Conservation (phyloP, 2,113 vertebrate genomes). For the Uropsilus gracilis region DNA sequence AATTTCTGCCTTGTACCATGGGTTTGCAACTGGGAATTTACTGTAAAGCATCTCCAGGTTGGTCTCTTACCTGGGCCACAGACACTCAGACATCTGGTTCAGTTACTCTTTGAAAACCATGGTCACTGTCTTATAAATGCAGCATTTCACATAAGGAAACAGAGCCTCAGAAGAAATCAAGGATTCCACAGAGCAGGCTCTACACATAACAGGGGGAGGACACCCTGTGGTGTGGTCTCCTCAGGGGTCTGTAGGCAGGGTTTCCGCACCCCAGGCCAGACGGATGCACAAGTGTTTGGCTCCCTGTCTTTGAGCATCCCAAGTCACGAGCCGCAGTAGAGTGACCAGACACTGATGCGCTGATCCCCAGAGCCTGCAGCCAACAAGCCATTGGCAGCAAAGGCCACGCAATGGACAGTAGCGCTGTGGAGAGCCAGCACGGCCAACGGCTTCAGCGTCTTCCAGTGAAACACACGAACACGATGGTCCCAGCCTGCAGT, state of each 20-base stretch:
- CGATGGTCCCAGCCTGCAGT: slow-evolving; percentile 96
- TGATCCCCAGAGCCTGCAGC: slow-evolving; percentile 95
- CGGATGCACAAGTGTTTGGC: background rate
- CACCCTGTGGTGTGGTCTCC: background rate
- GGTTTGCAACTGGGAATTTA: slow-evolving; percentile 33
- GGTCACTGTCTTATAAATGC: background rate
- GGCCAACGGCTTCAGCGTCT: slow-evolving; percentile 92
- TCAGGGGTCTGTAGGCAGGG: background rate
- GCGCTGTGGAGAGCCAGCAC: slow-evolving; percentile 94
- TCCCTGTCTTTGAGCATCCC: background rate
- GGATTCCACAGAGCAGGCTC: background rate
- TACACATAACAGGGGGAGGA: background rate
- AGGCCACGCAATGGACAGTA: slow-evolving; percentile 90
- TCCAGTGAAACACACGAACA: slow-evolving; percentile 94
- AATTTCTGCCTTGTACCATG: background rate
- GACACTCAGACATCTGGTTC: background rate
- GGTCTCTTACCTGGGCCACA: background rate
- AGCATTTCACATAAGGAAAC: background rate
- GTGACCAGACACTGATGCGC: slow-evolving; percentile 95
- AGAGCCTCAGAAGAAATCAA: background rate
- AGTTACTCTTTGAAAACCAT: background rate
- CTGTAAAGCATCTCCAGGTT: background rate
- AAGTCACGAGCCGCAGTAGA: slow-evolving; percentile 86
- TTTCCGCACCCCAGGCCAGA: background rate
- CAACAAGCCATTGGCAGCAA: slow-evolving; percentile 90